These are phyloP conservation scores for Shargacucullia verbasci DNA, from an alignment of 2,888 invertebrate species.

Conservation along the genomic window DNA sequence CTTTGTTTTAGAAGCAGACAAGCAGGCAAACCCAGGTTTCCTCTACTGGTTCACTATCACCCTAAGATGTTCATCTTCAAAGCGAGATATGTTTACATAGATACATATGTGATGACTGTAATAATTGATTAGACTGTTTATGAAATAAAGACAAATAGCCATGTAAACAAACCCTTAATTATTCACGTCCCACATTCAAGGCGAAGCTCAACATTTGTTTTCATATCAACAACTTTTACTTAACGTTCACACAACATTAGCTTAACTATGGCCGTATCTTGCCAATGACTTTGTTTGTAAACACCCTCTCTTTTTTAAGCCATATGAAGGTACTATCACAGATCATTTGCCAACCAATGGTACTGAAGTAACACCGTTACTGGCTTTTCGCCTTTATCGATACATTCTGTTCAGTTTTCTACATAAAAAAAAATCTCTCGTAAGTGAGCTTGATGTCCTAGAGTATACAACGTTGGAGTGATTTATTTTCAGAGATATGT, in stretches of 20 bases:
- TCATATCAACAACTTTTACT: constrained; percentile 50
- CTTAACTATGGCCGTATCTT: constrained; percentile 69
- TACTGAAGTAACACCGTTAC: constrained; percentile 77
- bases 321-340: constrained; percentile 79
- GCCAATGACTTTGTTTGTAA: constrained; percentile 69
- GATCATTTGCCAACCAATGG: constrained; percentile 83
- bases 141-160: background rate
- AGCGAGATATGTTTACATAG: background rate
- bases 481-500: constrained; percentile 36
- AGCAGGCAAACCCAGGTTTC: constrained; percentile 18
- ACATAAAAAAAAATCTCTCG: constrained; percentile 66
- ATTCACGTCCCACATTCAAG: constrained; percentile 17
- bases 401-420: constrained; percentile 64
- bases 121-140: background rate
- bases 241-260: constrained; percentile 73
- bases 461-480: constrained; percentile 43
- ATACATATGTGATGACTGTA: background rate
- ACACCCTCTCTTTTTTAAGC: constrained; percentile 70
- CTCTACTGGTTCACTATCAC: constrained; percentile 7
- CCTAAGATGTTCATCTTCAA: constrained; percentile 4
- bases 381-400: constrained; percentile 71
- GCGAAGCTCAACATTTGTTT: constrained; percentile 36
- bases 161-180: constrained; percentile 13
- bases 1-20: constrained; percentile 37
- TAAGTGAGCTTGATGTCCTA: constrained; percentile 61